Percentiles rank a stretch among this genome's conserved stretches.
Conservation (phyloP, 2,888 invertebrate genomes). For the Pimpla rufipes region DNA sequence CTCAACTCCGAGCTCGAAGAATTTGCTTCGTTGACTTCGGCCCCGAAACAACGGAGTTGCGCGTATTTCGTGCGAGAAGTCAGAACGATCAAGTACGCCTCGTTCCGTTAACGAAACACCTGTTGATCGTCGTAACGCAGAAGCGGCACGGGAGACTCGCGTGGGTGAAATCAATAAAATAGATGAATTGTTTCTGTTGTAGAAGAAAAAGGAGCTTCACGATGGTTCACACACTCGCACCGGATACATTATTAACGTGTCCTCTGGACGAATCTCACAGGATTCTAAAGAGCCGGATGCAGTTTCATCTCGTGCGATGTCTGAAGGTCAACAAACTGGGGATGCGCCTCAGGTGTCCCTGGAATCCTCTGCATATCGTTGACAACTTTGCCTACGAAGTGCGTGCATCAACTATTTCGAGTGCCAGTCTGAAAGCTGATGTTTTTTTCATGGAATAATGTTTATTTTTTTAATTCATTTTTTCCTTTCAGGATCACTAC, state of each 20-base stretch:
- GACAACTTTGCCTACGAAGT: slow-evolving; percentile 72
- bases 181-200: background rate
- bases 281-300: slow-evolving; percentile 72
- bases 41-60: no score
- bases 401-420: slow-evolving; percentile 4
- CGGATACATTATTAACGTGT: slow-evolving; percentile 73
- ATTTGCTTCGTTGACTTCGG: no score
- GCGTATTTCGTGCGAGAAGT: no score
- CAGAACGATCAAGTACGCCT: no score
- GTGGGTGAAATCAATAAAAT: background rate
- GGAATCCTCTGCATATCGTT: slow-evolving; percentile 74
- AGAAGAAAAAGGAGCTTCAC: background rate
- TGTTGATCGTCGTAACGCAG: background rate
- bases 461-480: background rate
- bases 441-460: background rate
- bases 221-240: background rate
- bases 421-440: background rate
- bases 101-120: background rate
- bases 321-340: slow-evolving; percentile 67
- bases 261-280: slow-evolving; percentile 75
- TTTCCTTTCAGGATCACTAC: slow-evolving; percentile 57
- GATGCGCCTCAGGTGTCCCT: slow-evolving; percentile 73
- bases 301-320: slow-evolving; percentile 75
- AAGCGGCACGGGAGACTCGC: no score
- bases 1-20: no score